A percentile compares a stretch with the other conserved stretches of the same genome.
These are phyloP conservation scores for Arenicola marina DNA, from an alignment of 2,888 invertebrate species.

Conservation along the genomic window DNA sequence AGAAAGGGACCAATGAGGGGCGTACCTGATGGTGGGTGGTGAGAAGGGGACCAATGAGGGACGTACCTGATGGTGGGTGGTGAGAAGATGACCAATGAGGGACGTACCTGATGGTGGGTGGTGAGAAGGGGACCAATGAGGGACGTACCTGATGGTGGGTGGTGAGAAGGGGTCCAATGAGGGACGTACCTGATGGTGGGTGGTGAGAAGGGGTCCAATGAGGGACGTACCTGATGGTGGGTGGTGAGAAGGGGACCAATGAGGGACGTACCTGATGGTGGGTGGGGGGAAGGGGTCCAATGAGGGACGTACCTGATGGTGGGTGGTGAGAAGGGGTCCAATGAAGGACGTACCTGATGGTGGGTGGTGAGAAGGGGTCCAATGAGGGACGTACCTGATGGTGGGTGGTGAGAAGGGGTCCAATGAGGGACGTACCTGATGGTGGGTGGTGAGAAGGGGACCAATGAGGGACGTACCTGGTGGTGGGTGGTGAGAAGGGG, in stretches of 20 bases:
- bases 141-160: conserved; percentile 72
- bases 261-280: conserved; percentile 70
- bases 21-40: conserved; percentile 75
- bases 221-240: conserved; percentile 71
- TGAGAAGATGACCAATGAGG: conserved; percentile 74
- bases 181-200: conserved; percentile 72
- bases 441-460: conserved; percentile 75
- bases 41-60: conserved; percentile 74
- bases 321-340: conserved; percentile 77
- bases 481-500: conserved; percentile 74
- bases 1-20: conserved; percentile 74
- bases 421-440: conserved; percentile 72
- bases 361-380: conserved; percentile 75
- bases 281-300: conserved; percentile 79
- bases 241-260: conserved; percentile 77
- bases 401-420: conserved; percentile 77
- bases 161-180: conserved; percentile 77
- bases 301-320: conserved; percentile 70
- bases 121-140: conserved; percentile 75
- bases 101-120: conserved; percentile 73
- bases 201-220: conserved; percentile 75
- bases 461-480: conserved; percentile 72
- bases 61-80: conserved; percentile 75
- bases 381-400: conserved; percentile 72
- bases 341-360: conserved; percentile 70